Base-by-base conservation (phyloP, 92 coral and sea anemone genomes). In the Epizoanthus illoricatus region DNA sequence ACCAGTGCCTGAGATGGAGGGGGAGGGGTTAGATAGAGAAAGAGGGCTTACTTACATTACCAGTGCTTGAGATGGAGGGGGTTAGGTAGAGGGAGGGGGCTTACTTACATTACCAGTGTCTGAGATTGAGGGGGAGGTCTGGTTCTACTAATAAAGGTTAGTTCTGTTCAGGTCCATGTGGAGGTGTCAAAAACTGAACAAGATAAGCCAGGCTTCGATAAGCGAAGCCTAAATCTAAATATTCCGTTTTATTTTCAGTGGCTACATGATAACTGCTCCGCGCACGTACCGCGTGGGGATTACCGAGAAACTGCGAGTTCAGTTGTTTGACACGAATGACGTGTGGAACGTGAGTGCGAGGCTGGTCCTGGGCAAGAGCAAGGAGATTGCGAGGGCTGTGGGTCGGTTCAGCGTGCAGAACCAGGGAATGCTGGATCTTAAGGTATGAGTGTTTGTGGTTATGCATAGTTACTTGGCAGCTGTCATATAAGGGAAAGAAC, bases 181-280 rank as follows among this genome's bases (percentile, higher is more conserved):
- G 66, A 4, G 13, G 66, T 16, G 66, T 61, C 7, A 2, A 16
- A 1, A 4, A 16, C 66, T 33, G 36, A 8, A 7, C 68, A 4
- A 0, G 13, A 0, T 63, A 11, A 21, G 3, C 49, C 5, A 43
- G 8, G 33, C 33, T 28, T 28, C 33, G 33, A 28, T 28, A 28
- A 28, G 33, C 33, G 1, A 28, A 1, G 1, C 33, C 33, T 0
- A 43, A 4, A 63, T 63, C 20, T 3, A 13, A 24, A 13, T 57
- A 3, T 6, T 57, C 17, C 39, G 7, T 17, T 36, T 76, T 12
- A 3, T 52, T 39, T 69, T 28, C 59, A 90, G 97, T 21, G 88
- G 86, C 41, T 90, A 85, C 73, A 67, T 92, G 71, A 85, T 92
- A 41, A 92, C 97, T 40, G 78, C 90, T 17, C 85, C 97, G 75